A percentile compares a stretch with the other conserved stretches of the same genome.
Evolutionary conservation across 2,888 invertebrate species (phyloP).

Genomic region (Creontiades dilutus): DNA sequence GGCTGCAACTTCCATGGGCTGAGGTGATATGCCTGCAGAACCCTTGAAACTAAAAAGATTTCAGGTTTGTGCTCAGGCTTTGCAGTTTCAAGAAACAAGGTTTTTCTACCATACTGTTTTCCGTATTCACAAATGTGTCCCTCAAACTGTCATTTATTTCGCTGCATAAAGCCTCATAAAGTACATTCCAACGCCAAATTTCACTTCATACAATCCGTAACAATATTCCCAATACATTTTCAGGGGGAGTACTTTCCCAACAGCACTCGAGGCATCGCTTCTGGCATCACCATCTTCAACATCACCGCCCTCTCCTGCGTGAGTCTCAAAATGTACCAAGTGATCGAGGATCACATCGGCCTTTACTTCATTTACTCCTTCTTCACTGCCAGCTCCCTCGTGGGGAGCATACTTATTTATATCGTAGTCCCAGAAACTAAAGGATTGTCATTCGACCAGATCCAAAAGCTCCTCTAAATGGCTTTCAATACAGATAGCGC

Average conservation of each 20-base stretch:
- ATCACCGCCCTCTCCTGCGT: slow-evolving; percentile 81
- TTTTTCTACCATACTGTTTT: too few relatives aligned
- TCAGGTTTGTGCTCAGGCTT: too few relatives aligned
- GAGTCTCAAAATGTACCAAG: slow-evolving; percentile 81
- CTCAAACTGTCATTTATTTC: too few relatives aligned
- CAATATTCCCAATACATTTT: slow-evolving; percentile 76
- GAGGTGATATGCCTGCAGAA: too few relatives aligned
- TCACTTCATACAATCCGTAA: too few relatives aligned
- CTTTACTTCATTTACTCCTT: slow-evolving; percentile 74
- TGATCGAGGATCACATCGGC: slow-evolving; percentile 73
- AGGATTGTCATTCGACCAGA: slow-evolving; percentile 85
- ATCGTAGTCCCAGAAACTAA: slow-evolving; percentile 83
- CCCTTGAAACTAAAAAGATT: too few relatives aligned
- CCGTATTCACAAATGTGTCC: too few relatives aligned
- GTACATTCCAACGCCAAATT: too few relatives aligned
- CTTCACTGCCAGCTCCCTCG: slow-evolving; percentile 71
- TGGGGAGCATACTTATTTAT: slow-evolving; percentile 73
- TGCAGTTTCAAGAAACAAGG: too few relatives aligned
- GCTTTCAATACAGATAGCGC: neutral
- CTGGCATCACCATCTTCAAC: slow-evolving; percentile 81
- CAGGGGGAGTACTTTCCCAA: slow-evolving; percentile 84
- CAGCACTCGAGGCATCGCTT: slow-evolving; percentile 82
- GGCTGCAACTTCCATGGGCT: too few relatives aligned
- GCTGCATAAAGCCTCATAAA: too few relatives aligned
- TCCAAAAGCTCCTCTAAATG: slow-evolving; percentile 79